Base-by-base conservation (phyloP, 2,113 vertebrate genomes). In the Monarcha castaneiventris region DNA sequence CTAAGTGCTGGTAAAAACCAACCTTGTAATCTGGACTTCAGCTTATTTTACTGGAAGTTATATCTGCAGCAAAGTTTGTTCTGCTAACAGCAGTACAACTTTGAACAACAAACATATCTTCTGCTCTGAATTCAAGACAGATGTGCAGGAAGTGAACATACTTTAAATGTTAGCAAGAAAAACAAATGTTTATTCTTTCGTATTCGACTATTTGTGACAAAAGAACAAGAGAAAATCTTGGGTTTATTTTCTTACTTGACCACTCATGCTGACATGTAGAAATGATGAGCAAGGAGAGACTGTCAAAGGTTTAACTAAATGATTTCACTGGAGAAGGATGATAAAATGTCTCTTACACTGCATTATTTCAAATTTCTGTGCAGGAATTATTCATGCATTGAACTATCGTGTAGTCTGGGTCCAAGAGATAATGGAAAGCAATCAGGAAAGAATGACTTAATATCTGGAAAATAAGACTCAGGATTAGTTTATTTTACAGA, bases 151-250 rank as follows among this genome's bases (percentile, higher is more conserved):
- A 87, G 22, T 64, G 49, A 91, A 76, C 4, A 13, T 56, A 72
- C 20, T 84, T 61, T 26, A 71, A 72, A 61, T 39, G 30, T 56
- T 82, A 92, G 54, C 66, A 73, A n/a, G 67, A 61, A 94, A 66
- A 92, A 89, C 15, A 96, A 94, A 87, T 63, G 32, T 84, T 94
- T 96, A 63, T 84, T 84, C 52, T 75, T 72, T 52, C 41, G 15
- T 66, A 77, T 76, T 73, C 89, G 69, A 33, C 30, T 92, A 44
- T 84, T 89, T 22, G 19, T 88, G 35, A 77, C 52, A 54, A 63
- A 87, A 64, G 11, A 91, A 84, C 35, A 69, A 37, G 54, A 75
- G 33, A 68, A 82, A 90, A 54, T 62, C 17, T 58, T 73, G 25
- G 7, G 1, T 69, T 87, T 75, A 16, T 72, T 94, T 90, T 87